Conservation (phyloP, 1,140 invertebrate species). For the Paraescarpia echinospica region DNA sequence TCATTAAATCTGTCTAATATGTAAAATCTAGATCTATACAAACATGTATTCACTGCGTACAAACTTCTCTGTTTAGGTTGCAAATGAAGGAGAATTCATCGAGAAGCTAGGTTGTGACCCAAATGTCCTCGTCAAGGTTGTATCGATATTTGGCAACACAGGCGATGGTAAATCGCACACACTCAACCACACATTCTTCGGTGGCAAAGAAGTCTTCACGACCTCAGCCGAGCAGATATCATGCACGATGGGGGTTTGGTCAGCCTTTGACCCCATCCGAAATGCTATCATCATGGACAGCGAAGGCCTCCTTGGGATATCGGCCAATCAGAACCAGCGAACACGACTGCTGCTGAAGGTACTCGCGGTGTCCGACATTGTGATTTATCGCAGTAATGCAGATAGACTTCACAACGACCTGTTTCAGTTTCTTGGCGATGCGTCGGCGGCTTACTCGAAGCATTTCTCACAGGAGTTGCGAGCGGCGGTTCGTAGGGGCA, state of each 20-base stretch:
- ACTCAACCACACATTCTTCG: conserved; percentile 79
- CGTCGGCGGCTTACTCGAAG: conserved; percentile 73
- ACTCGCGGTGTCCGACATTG: conserved; percentile 79
- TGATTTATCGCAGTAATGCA: conserved; percentile 77
- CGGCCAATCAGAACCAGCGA: conserved; percentile 70
- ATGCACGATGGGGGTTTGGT: conserved; percentile 81
- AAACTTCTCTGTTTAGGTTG: conserved; percentile 42
- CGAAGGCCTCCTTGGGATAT: conserved; percentile 73
- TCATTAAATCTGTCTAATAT: no score
- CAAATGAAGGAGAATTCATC: conserved; percentile 53
- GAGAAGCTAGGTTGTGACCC: conserved; percentile 48
- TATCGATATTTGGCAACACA: conserved; percentile 85
- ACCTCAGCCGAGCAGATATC: conserved; percentile 73
- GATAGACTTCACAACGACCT: conserved; percentile 78
- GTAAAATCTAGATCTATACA: neutral
- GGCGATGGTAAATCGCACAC: conserved; percentile 85
- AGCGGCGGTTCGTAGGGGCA: conserved; percentile 62
- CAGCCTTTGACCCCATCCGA: conserved; percentile 69
- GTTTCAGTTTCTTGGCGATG: conserved; percentile 78
- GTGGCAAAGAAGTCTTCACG: conserved; percentile 73
- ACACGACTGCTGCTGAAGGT: conserved; percentile 76
- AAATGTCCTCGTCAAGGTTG: conserved; percentile 70
- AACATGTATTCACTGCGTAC: conserved; percentile 15
- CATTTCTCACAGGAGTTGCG: conserved; percentile 73
- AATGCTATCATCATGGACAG: conserved; percentile 78